Evolutionary conservation across 1,140 invertebrate species (phyloP).

Genomic region (Mycetomoellerius zeteki): DNA sequence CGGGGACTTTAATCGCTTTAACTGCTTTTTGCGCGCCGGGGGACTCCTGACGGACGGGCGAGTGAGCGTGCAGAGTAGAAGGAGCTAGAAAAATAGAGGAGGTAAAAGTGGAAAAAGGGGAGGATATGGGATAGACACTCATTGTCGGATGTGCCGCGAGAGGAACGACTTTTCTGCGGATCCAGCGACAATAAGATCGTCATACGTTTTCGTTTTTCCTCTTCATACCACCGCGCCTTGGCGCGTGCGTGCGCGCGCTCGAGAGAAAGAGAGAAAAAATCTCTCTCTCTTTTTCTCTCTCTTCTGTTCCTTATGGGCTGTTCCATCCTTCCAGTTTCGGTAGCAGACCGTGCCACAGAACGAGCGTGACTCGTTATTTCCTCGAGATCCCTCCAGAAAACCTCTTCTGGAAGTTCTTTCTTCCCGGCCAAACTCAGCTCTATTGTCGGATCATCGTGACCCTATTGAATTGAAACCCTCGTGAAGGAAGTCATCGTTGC

Average conservation of each 20-base stretch:
- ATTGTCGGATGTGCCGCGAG: slow-evolving; percentile 70
- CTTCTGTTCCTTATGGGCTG: slow-evolving; percentile 23
- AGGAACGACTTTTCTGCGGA: slow-evolving; percentile 73
- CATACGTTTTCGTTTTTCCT: slow-evolving; percentile 67
- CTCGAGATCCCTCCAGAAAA: slow-evolving; percentile 68
- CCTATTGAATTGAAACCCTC: slow-evolving; percentile 81
- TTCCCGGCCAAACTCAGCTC: slow-evolving; percentile 72
- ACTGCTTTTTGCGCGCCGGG: slow-evolving; percentile 74
- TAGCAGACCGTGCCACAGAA: slow-evolving; percentile 65
- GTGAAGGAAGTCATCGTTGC: slow-evolving; percentile 80
- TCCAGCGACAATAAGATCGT: slow-evolving; percentile 74
- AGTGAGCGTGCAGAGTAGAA: slow-evolving; percentile 53
- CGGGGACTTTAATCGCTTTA: slow-evolving; percentile 77
- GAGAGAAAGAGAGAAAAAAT: neutral
- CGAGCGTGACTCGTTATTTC: slow-evolving; percentile 77
- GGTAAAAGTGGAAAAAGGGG: slow-evolving; percentile 59
- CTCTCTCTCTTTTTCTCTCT: neutral
- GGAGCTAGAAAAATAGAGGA: slow-evolving; percentile 71
- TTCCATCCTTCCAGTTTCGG: slow-evolving; percentile 46
- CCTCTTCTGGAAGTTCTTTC: slow-evolving; percentile 74
- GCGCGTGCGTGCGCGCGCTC: neutral
- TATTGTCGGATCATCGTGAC: slow-evolving; percentile 82
- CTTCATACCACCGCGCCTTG: neutral
- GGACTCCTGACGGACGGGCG: slow-evolving; percentile 72
- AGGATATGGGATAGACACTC: slow-evolving; percentile 42